phyloP scores from a whole-genome alignment of 2,797 vertebrate genomes.

The Scarus forsteni region DNA sequence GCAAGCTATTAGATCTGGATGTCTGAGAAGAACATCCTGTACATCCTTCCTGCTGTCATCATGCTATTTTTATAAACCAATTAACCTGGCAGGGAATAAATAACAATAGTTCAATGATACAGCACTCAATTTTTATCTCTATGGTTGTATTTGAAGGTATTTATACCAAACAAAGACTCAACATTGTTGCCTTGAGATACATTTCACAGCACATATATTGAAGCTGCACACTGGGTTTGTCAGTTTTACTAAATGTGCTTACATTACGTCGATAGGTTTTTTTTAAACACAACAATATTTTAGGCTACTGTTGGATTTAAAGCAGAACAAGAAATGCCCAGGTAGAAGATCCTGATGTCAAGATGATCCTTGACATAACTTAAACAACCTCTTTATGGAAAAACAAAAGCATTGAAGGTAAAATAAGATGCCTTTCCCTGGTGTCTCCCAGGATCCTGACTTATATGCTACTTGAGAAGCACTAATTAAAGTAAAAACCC shows the following conservation, averaged over 20 bases:
- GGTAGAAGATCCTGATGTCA: no score
- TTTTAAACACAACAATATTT: no score
- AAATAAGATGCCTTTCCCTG: not conserved
- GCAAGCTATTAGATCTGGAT: conserved; percentile 64
- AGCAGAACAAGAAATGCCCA: no score
- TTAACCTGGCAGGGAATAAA: conserved; percentile 30
- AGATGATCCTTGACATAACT: not conserved
- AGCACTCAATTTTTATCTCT: not conserved
- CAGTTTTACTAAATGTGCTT: no score
- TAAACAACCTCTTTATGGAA: not conserved
- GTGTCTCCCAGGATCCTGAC: not conserved
- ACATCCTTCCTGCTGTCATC: conserved; percentile 46
- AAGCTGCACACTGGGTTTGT: not conserved
- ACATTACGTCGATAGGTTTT: no score
- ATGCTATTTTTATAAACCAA: conserved; percentile 51
- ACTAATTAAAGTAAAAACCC: not conserved
- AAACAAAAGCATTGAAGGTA: no score
- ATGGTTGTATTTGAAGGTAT: not conserved
- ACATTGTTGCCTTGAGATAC: not conserved
- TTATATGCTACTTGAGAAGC: not conserved
- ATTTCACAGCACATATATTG: not conserved
- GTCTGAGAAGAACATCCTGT: conserved; percentile 42
- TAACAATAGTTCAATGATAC: conserved; percentile 1
- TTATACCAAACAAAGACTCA: not conserved
- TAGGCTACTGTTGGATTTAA: no score